Evolutionary conservation across 1,140 invertebrate species (phyloP), one percentile per base, ranked within the genome.

Genomic region (Homarus americanus): DNA sequence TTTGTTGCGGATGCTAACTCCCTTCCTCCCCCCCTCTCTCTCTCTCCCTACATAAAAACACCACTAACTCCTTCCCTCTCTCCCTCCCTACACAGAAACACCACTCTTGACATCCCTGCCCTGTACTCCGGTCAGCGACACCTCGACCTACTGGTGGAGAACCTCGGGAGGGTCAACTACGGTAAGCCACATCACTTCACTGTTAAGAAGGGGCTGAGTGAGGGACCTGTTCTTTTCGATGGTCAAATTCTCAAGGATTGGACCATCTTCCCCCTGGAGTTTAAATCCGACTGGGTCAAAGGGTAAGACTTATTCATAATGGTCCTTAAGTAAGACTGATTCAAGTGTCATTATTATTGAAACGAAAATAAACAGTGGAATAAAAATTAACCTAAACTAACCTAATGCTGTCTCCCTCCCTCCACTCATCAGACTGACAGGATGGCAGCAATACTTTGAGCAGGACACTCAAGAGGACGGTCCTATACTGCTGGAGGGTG

Each of bases 111-210:
- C n/a, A n/a, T n/a, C n/a, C n/a, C n/a, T n/a, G n/a, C n/a, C n/a
- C n/a, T n/a, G n/a, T n/a, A n/a, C n/a, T n/a, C n/a, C n/a, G n/a
- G n/a, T n/a, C n/a, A n/a, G n/a, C n/a, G n/a, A n/a, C n/a, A n/a
- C n/a, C n/a, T n/a, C n/a, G n/a, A n/a, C n/a, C n/a, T n/a, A n/a
- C 78, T 96, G 7, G 95, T 96, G 2, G 96, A 96, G 93, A 96
- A 96, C 93, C 94, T 95, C 85, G 96, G 95, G 1, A 93, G 96
- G 83, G 95, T 95, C 28, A 96, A 96, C 93, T 96, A 94, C 93
- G 95, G 95, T 7, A 58, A 80, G 4, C 93, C 94, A 12, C 75
- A 93, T 5, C 93, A 94, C 87, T 94, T 95, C 91, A 93, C 94
- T 36, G 94, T 95, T 80, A 93, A 94, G 75, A 96, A 96, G 93